Base-by-base conservation (phyloP, 1,140 invertebrate genomes). In the Aphelenchoides fujianensis region DNA sequence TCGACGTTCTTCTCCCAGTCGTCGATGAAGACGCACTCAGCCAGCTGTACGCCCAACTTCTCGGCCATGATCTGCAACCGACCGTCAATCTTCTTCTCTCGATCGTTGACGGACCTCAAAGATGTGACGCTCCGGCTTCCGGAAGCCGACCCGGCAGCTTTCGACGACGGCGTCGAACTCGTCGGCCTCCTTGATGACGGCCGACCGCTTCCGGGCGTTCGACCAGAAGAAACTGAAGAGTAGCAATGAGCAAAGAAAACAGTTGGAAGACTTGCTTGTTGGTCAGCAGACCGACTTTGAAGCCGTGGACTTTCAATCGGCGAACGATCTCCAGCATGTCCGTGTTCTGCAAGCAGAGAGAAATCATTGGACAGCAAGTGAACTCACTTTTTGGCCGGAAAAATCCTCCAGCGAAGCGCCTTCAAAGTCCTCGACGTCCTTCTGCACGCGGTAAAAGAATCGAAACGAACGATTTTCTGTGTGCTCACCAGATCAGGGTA, bases 221-320 rank as follows among this genome's bases (percentile, higher is more conserved):
- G 53, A 9, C 55, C 16, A 68, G 32, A n/a, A 68, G 57, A 12
- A 61, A 28, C n/a, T n/a, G n/a, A n/a, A n/a, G n/a, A n/a, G n/a
- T n/a, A n/a, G n/a, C n/a, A n/a, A n/a, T n/a, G n/a, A n/a, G n/a
- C n/a, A n/a, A n/a, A n/a, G n/a, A n/a, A n/a, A n/a, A n/a, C n/a
- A n/a, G n/a, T n/a, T n/a, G n/a, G n/a, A n/a, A n/a, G n/a, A n/a
- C n/a, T n/a, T n/a, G n/a, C n/a, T 71, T 71, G 31, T 71, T 71
- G 2, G 70, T 72, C 3, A 71, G 68, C 23, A 71, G 7, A 16
- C 31, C 70, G 9, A 71, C 68, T 71, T 71, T 71, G 66, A 70
- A 54, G 0, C 70, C 69, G 9, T 23, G 19, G 12, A 37, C 0
- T 37, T 37, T 31, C 16, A 70, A 30, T 32, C 41, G 28, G 9